A percentile compares a stretch with the other conserved stretches of the same genome.
These are phyloP conservation scores for Macrotus californicus DNA, from an alignment of 2,113 vertebrate genomes.

Conservation along the genomic window DNA sequence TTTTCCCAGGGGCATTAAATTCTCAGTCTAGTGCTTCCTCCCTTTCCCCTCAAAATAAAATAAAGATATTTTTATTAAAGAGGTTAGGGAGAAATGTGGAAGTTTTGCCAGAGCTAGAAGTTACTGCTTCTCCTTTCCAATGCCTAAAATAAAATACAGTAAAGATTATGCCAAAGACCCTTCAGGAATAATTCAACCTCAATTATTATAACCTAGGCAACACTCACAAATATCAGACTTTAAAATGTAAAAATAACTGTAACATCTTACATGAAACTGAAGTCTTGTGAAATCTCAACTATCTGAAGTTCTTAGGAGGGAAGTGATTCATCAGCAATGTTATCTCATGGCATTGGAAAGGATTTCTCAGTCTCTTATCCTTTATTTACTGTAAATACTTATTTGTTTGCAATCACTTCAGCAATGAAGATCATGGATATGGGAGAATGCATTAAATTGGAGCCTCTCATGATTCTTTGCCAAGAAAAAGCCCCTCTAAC, in stretches of 20 bases:
- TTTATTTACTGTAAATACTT: constrained; percentile 19
- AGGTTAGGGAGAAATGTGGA: neutral
- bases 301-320: neutral
- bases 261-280: neutral
- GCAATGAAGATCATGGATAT: neutral
- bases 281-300: neutral
- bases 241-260: neutral
- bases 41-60: neutral
- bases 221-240: constrained; percentile 9
- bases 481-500: neutral
- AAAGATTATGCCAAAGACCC: neutral
- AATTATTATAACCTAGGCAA: neutral
- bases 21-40: neutral
- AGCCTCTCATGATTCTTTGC: neutral
- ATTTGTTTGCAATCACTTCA: neutral
- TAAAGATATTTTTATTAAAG: neutral
- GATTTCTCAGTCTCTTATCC: neutral
- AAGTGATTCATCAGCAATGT: neutral
- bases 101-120: neutral
- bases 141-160: neutral
- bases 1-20: neutral
- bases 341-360: neutral
- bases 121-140: neutral
- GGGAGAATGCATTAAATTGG: neutral
- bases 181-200: neutral